A percentile compares a stretch with the other conserved stretches of the same genome.
Evolutionary conservation across 2,113 vertebrate species (phyloP).

Genomic region (Irena cyanogastra): DNA sequence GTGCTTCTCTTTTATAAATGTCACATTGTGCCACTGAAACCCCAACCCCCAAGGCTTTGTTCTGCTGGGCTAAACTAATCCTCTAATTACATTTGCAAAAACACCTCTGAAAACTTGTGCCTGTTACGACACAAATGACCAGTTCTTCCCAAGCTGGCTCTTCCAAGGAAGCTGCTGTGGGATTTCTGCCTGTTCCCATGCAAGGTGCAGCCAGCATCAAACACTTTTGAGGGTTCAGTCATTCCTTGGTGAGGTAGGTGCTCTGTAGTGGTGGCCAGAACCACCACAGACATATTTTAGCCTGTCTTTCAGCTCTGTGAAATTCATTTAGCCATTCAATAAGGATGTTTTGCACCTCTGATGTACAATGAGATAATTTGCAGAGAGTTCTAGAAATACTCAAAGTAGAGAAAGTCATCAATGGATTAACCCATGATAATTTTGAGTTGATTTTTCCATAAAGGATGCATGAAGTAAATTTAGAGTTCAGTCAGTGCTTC

Average conservation of each 20-base stretch:
- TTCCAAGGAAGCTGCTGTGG: not conserved
- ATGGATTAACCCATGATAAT: not conserved
- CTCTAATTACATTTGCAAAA: not conserved
- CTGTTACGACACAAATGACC: not conserved
- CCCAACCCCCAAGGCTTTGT: not conserved
- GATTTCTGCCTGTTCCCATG: not conserved
- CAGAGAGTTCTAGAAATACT: not conserved
- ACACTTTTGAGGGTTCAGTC: not conserved
- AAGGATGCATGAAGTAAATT: not conserved
- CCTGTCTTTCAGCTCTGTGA: not conserved
- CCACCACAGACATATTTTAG: not conserved
- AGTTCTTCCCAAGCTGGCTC: not conserved
- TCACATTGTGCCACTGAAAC: not conserved
- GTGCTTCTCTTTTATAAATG: not conserved
- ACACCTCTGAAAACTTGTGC: not conserved
- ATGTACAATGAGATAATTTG: not conserved
- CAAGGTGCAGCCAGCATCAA: not conserved
- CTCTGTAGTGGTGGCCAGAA: not conserved
- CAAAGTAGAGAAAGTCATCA: not conserved
- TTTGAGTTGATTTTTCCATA: not conserved
- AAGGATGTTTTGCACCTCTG: not conserved
- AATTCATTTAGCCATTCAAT: not conserved
- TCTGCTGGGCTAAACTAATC: not conserved
- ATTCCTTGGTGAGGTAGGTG: not conserved
- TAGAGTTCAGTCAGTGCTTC: not conserved